These are phyloP conservation scores for Tenthredo amoena DNA, from an alignment of 2,888 invertebrate genomes.

Conservation along the genomic window DNA sequence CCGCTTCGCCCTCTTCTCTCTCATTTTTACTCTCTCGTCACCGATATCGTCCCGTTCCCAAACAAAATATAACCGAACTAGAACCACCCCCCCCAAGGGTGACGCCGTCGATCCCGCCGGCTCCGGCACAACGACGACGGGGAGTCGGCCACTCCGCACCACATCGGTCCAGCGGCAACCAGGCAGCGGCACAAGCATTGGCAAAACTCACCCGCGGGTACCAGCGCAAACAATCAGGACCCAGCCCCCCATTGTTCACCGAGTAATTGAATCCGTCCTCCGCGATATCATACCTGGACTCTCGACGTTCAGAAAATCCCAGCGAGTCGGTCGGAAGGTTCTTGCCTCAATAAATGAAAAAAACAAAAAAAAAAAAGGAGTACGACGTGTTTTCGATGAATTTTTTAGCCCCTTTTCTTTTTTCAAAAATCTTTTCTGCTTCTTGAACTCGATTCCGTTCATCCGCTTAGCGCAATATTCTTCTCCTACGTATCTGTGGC, in stretches of 20 bases:
- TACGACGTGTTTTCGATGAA: not conserved
- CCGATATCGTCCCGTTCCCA: not conserved
- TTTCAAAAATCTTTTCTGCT: not conserved
- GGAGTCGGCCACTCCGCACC: conserved; percentile 18
- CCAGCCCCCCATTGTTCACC: conserved; percentile 73
- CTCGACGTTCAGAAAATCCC: not conserved
- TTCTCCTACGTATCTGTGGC: not conserved
- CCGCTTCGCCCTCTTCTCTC: not conserved
- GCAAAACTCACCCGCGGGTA: conserved; percentile 73
- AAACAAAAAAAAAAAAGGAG: too few species aligned
- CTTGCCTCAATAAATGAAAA: not conserved
- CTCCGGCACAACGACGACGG: conserved; percentile 13
- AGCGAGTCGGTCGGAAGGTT: not conserved
- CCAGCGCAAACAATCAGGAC: conserved; percentile 75
- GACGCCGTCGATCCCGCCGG: not conserved
- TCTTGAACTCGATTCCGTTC: not conserved
- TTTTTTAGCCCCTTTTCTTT: not conserved
- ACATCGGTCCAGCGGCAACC: not conserved
- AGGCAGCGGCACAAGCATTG: conserved; percentile 1
- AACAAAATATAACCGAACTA: conserved; percentile 36
- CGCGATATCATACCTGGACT: not conserved
- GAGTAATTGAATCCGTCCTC: conserved; percentile 75
- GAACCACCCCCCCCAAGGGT: conserved; percentile 1
- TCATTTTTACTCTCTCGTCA: not conserved
- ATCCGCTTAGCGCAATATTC: not conserved